Conservation (phyloP, 1,140 invertebrate species). For the Drosophila mojavensis region DNA sequence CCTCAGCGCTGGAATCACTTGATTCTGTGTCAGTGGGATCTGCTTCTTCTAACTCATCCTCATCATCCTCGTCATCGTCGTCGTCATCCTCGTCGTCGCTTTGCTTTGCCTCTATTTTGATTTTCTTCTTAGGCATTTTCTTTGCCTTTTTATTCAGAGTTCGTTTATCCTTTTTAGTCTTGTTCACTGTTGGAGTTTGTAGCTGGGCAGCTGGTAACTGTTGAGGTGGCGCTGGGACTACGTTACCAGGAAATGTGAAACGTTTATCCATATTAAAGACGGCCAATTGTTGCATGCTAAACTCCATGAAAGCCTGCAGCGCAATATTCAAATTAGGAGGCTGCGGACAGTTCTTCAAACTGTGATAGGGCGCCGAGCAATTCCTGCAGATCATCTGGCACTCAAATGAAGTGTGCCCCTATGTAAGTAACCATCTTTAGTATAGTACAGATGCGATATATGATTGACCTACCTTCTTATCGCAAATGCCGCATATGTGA, state of each 20-base stretch:
- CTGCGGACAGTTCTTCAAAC: constrained; percentile 66
- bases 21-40: constrained; percentile 49
- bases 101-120: constrained; percentile 48
- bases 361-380: constrained; percentile 68
- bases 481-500: constrained; percentile 51
- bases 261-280: constrained; percentile 56
- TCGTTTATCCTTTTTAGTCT: constrained; percentile 56
- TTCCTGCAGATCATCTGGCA: constrained; percentile 79
- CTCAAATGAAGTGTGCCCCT: constrained; percentile 75
- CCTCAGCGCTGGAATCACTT: constrained; percentile 54
- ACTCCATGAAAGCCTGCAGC: constrained; percentile 72
- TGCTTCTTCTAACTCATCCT: constrained; percentile 19
- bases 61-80: constrained; percentile 44
- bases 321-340: constrained; percentile 69
- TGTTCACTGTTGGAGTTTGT: constrained; percentile 1
- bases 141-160: constrained; percentile 38
- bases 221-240: neutral
- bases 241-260: constrained; percentile 51
- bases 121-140: constrained; percentile 47
- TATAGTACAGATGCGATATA: neutral
- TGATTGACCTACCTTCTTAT: constrained; percentile 54
- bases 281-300: constrained; percentile 72
- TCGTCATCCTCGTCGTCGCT: constrained; percentile 56
- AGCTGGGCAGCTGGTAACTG: neutral
- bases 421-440: neutral